These are phyloP conservation scores for Lates japonicus DNA, from an alignment of 2,797 vertebrate species.

Conservation along the genomic window DNA sequence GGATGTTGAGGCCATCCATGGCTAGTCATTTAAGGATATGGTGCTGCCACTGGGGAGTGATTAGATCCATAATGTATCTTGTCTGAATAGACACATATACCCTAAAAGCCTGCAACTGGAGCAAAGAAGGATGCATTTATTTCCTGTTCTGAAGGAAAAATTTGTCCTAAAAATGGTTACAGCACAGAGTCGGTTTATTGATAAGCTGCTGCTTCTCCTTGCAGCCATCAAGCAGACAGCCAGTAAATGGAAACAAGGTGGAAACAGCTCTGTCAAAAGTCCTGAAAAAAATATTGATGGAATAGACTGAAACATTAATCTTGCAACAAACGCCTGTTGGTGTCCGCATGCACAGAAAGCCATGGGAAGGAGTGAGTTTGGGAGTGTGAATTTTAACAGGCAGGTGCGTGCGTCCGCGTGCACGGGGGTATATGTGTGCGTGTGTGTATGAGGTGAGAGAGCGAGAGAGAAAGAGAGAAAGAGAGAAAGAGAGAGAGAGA, in stretches of 20 bases:
- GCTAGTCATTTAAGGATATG: slow-evolving; percentile 57
- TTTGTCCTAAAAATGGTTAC: slow-evolving; percentile 22
- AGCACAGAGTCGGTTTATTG: slow-evolving; percentile 33
- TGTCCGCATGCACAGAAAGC: slow-evolving; percentile 32
- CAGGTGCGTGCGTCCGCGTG: slow-evolving; percentile 54
- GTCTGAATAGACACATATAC: slow-evolving; percentile 9
- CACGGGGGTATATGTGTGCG: slow-evolving; percentile 23
- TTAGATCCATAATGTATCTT: slow-evolving; percentile 23
- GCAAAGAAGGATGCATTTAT: slow-evolving; percentile 7
- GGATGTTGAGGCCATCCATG: slow-evolving; percentile 64
- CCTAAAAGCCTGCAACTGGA: slow-evolving; percentile 13
- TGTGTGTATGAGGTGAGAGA: slow-evolving; percentile 50
- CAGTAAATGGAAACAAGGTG: slow-evolving; percentile 38
- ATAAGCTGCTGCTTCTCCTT: slow-evolving; percentile 47
- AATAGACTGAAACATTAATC: slow-evolving; percentile 2
- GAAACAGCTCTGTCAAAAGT: slow-evolving; percentile 30
- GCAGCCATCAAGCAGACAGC: slow-evolving; percentile 46
- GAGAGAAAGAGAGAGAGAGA: slow-evolving; percentile 23
- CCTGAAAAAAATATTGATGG: slow-evolving; percentile 30
- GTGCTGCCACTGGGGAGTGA: slow-evolving; percentile 37
- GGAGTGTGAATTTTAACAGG: slow-evolving; percentile 58
- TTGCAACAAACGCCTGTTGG: slow-evolving; percentile 42
- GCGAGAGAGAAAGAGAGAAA: slow-evolving; percentile 24
- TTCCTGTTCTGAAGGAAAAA: slow-evolving; percentile 11
- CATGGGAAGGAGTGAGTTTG: slow-evolving; percentile 46